phyloP scores from a whole-genome alignment of 2,888 invertebrate species.

The Cephus spinipes region DNA sequence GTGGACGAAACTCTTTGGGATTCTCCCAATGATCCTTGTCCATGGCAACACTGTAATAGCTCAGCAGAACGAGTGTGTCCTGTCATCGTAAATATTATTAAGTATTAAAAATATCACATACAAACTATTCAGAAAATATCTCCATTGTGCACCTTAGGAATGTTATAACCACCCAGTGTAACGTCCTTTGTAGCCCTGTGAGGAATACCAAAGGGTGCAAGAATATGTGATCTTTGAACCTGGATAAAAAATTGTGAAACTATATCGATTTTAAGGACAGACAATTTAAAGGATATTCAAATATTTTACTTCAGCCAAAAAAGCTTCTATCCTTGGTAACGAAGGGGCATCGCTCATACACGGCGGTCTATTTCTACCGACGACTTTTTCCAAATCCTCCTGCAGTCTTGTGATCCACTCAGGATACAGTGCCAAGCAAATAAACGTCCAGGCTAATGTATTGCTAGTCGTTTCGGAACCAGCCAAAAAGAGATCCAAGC shows the following conservation, averaged over 20 bases:
- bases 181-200: conserved; percentile 67
- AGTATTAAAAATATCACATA: conserved; percentile 11
- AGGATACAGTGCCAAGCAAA: conserved; percentile 72
- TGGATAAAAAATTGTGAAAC: conserved; percentile 66
- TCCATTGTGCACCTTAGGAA: conserved; percentile 66
- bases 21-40: conserved; percentile 72
- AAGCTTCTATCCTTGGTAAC: conserved; percentile 56
- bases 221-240: conserved; percentile 68
- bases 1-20: conserved; percentile 73
- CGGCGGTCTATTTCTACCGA: conserved; percentile 71
- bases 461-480: conserved; percentile 79
- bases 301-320: conserved; percentile 54
- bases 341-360: conserved; percentile 68
- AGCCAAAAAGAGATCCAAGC: conserved; percentile 77
- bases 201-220: conserved; percentile 71
- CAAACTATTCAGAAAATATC: conserved; percentile 25
- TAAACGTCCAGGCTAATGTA: conserved; percentile 72
- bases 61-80: conserved; percentile 73
- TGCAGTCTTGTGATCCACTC: conserved; percentile 72
- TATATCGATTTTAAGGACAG: not conserved
- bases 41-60: conserved; percentile 74
- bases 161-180: conserved; percentile 65
- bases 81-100: conserved; percentile 43
- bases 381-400: conserved; percentile 71
- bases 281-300: not conserved